These are phyloP conservation scores for Trogon melanurus DNA, from an alignment of 2,113 vertebrate genomes.

Conservation along the genomic window DNA sequence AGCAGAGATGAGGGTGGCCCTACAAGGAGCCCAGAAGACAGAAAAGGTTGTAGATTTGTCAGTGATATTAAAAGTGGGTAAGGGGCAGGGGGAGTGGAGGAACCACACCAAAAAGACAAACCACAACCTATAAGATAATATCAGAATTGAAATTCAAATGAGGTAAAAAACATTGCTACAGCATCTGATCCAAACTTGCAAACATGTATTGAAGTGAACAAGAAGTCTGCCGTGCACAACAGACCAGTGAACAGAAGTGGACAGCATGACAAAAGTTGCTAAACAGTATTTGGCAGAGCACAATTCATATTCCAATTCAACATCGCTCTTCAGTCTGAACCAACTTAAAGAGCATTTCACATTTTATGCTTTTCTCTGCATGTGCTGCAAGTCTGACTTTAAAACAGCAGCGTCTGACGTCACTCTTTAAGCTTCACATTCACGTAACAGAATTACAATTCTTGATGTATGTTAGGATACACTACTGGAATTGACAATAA, in stretches of 20 bases:
- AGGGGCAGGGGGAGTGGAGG: neutral
- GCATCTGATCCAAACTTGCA: neutral
- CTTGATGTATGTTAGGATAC: neutral
- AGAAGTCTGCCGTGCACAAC: neutral
- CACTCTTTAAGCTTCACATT: slow-evolving; percentile 15
- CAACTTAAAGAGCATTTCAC: neutral
- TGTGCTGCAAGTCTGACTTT: slow-evolving; percentile 14
- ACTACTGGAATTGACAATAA: neutral
- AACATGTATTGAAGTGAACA: neutral
- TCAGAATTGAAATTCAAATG: neutral
- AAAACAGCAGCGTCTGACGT: slow-evolving; percentile 41
- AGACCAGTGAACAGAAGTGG: neutral
- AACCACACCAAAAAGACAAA: neutral
- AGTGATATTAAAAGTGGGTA: neutral
- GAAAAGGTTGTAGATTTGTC: neutral
- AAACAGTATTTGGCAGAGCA: neutral
- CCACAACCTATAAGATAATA: neutral
- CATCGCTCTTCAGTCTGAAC: neutral
- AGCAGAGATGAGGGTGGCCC: neutral
- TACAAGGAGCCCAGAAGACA: neutral
- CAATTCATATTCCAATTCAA: slow-evolving; percentile 19
- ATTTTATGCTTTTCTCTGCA: neutral
- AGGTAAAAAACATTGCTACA: neutral
- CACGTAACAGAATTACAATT: neutral
- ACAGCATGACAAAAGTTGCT: neutral